phyloP scores from a whole-genome alignment of 2,888 invertebrate species.

The Morpho deidamia region DNA sequence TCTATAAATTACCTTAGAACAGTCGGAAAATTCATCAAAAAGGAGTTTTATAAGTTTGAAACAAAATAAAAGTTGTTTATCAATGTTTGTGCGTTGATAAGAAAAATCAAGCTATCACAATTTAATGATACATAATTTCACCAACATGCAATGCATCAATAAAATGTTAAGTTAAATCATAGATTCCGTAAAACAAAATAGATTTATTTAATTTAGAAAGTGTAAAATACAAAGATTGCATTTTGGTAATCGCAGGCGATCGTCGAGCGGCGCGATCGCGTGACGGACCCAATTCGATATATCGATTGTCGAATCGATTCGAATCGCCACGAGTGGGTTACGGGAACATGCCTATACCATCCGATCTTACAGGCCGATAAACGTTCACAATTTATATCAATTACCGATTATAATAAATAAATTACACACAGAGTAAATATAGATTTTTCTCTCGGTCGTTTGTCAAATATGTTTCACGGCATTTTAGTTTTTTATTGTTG shows the following conservation, averaged over 20 bases:
- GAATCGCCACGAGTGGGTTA: slow-evolving; percentile 50
- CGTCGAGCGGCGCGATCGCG: slow-evolving; percentile 38
- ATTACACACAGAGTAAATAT: slow-evolving; percentile 52
- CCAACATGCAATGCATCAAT: neutral
- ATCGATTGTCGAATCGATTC: slow-evolving; percentile 56
- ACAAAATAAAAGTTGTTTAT: too few species aligned
- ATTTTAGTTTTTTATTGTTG: slow-evolving; percentile 43
- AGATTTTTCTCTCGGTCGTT: slow-evolving; percentile 49
- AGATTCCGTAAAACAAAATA: slow-evolving; percentile 1
- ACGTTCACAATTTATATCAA: slow-evolving; percentile 58
- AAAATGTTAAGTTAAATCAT: neutral
- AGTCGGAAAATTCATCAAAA: too few species aligned
- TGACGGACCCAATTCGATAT: slow-evolving; percentile 47
- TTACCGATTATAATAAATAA: slow-evolving; percentile 60
- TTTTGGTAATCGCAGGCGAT: slow-evolving; percentile 26
- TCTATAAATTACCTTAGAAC: too few species aligned
- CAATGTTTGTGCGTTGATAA: too few species aligned
- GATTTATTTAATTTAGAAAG: slow-evolving; percentile 24
- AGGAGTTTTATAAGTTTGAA: too few species aligned
- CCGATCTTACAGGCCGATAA: slow-evolving; percentile 22
- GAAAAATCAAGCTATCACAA: too few species aligned
- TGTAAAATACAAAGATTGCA: slow-evolving; percentile 26
- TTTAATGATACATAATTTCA: too few species aligned
- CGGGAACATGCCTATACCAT: slow-evolving; percentile 26
- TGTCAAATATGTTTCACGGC: slow-evolving; percentile 67